Conservation (phyloP, 2,797 vertebrate genomes). For the Natrix natrix region DNA sequence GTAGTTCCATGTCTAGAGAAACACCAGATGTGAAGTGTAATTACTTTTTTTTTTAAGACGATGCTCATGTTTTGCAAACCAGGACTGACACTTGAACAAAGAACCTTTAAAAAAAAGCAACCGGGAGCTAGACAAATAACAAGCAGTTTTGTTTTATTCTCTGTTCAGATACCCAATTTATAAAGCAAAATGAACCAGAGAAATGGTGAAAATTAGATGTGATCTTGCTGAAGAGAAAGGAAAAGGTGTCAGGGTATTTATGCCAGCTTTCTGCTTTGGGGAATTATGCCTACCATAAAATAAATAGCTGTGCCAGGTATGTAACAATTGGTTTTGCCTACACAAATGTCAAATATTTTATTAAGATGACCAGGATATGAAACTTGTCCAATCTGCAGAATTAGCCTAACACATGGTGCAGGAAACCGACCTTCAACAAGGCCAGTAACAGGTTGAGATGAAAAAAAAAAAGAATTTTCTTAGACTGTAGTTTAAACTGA, state of each 20-base stretch:
- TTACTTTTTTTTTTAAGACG: slow-evolving; percentile 46
- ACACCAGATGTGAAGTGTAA: slow-evolving; percentile 62
- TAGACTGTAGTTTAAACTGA: background rate
- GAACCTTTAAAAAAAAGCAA: slow-evolving; percentile 54
- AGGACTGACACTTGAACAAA: slow-evolving; percentile 66
- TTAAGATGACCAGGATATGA: background rate
- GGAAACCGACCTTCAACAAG: background rate
- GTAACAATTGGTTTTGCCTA: background rate
- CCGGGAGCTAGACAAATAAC: slow-evolving; percentile 55
- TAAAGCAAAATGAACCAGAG: slow-evolving; percentile 36
- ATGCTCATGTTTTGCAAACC: slow-evolving; percentile 68
- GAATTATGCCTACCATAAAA: slow-evolving; percentile 22
- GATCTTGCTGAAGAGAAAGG: slow-evolving; percentile 14
- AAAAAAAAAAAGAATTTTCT: background rate
- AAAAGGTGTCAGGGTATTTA: slow-evolving; percentile 7
- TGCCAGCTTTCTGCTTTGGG: background rate
- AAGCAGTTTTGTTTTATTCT: slow-evolving; percentile 26
- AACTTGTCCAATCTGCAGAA: background rate
- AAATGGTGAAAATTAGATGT: slow-evolving; percentile 5
- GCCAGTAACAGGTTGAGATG: background rate
- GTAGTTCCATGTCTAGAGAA: slow-evolving; percentile 30
- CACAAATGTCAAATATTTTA: background rate
- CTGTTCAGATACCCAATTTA: slow-evolving; percentile 41
- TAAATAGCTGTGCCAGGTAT: slow-evolving; percentile 7
- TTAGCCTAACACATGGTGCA: background rate